These are phyloP conservation scores for Caenorhabditis angaria DNA, from an alignment of 2,888 invertebrate genomes.

Conservation along the genomic window DNA sequence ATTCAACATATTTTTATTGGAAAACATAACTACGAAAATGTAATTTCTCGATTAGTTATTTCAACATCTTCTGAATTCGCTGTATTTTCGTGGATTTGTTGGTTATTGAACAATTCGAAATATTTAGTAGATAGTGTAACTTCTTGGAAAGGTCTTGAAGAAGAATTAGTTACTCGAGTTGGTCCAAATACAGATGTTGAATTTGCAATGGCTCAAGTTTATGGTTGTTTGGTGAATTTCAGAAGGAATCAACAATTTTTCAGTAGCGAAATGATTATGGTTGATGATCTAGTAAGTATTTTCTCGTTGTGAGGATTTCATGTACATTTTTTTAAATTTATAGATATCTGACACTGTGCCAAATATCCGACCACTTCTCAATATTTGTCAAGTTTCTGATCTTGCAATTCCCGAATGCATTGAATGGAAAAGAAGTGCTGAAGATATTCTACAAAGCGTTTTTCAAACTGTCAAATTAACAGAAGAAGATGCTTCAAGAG, in stretches of 20 bases:
- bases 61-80: slow-evolving; percentile 22
- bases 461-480: slow-evolving; percentile 33
- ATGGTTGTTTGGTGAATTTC: slow-evolving; percentile 34
- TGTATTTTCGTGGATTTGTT: slow-evolving; percentile 28
- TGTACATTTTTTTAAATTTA: slow-evolving; percentile 22
- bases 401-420: slow-evolving; percentile 51
- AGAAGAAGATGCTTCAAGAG: slow-evolving; percentile 28
- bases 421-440: slow-evolving; percentile 46
- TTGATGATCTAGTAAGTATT: slow-evolving; percentile 44
- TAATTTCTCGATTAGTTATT: slow-evolving; percentile 30
- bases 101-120: slow-evolving; percentile 12
- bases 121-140: slow-evolving; percentile 17
- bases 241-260: slow-evolving; percentile 38
- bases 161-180: slow-evolving; percentile 31
- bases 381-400: slow-evolving; percentile 47
- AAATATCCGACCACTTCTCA: slow-evolving; percentile 38
- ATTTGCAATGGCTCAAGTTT: slow-evolving; percentile 42
- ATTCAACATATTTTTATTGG: slow-evolving; percentile 45
- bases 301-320: too few relatives aligned
- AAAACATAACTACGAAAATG: slow-evolving; percentile 26
- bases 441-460: slow-evolving; percentile 19
- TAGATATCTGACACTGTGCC: slow-evolving; percentile 46
- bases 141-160: slow-evolving; percentile 36
- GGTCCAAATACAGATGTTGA: slow-evolving; percentile 38
- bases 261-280: slow-evolving; percentile 24